Evolutionary conservation across 2,113 vertebrate genomes (phyloP).

Genomic region (Salvator merianae): DNA sequence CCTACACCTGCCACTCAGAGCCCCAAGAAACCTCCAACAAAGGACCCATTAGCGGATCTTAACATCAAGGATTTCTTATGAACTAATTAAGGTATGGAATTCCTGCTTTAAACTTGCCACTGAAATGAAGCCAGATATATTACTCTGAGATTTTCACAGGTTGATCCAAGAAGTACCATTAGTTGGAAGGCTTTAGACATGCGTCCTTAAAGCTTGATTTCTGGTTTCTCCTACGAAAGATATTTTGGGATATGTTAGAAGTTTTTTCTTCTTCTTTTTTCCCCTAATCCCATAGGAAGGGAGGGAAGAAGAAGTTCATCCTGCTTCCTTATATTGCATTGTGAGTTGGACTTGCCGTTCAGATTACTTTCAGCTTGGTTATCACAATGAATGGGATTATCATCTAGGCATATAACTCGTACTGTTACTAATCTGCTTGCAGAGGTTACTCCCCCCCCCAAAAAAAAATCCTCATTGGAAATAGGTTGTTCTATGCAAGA

Average conservation of each 20-base stretch:
- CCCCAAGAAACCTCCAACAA: slow-evolving; percentile 96
- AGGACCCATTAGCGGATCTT: slow-evolving; percentile 98
- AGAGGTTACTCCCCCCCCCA: no score
- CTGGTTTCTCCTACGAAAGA: neutral
- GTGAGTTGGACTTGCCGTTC: neutral
- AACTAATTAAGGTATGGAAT: slow-evolving; percentile 79
- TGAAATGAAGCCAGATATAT: neutral
- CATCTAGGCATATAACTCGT: no score
- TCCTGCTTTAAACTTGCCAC: slow-evolving; percentile 30
- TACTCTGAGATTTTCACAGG: neutral
- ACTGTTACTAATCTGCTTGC: no score
- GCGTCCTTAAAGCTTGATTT: neutral
- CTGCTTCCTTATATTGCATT: neutral
- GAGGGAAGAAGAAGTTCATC: no score
- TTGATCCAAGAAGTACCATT: neutral
- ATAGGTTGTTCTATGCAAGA: neutral
- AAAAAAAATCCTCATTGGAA: neutral
- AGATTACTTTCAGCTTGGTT: neutral
- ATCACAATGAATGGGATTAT: neutral
- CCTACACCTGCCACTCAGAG: slow-evolving; percentile 90
- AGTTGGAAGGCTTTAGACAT: neutral
- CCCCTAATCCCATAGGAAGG: neutral
- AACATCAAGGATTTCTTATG: slow-evolving; percentile 99
- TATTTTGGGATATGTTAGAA: neutral
- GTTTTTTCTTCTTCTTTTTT: no score